phyloP scores from a whole-genome alignment of 2,888 invertebrate genomes.

The Agonopterix arenella region DNA sequence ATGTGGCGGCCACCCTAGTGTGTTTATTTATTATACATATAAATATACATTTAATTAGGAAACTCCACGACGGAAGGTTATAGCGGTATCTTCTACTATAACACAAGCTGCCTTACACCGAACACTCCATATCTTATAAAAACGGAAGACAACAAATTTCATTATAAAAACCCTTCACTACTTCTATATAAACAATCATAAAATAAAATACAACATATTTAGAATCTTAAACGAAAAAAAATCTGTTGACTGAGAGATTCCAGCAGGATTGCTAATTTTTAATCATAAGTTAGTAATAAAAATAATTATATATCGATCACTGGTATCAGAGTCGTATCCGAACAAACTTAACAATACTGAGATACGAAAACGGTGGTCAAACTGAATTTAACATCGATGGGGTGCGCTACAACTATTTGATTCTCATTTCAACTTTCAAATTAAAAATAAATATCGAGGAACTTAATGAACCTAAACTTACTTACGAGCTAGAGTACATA shows the following conservation, averaged over 20 bases:
- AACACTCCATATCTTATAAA: slow-evolving; percentile 33
- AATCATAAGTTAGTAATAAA: slow-evolving; percentile 5
- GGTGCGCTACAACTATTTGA: slow-evolving; percentile 23
- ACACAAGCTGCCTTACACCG: slow-evolving; percentile 32
- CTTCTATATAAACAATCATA: slow-evolving; percentile 29
- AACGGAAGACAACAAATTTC: slow-evolving; percentile 60
- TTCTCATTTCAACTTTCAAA: slow-evolving; percentile 17
- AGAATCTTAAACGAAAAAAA: slow-evolving; percentile 21
- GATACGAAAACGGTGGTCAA: slow-evolving; percentile 54
- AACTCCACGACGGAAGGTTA: no score
- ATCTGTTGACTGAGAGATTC: slow-evolving; percentile 33
- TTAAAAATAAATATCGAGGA: slow-evolving; percentile 48
- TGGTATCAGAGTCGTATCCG: slow-evolving; percentile 12
- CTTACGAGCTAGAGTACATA: slow-evolving; percentile 15
- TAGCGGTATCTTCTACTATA: no score
- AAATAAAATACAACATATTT: slow-evolving; percentile 33
- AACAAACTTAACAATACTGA: slow-evolving; percentile 67
- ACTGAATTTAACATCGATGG: slow-evolving; percentile 32
- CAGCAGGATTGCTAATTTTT: slow-evolving; percentile 20
- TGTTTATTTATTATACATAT: no score
- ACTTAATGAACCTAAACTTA: slow-evolving; percentile 25
- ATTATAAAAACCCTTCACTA: slow-evolving; percentile 20
- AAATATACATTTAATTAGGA: no score
- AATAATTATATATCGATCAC: slow-evolving; percentile 15
- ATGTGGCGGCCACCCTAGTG: no score